A percentile compares a stretch with the other conserved stretches of the same genome.
Evolutionary conservation across 2,888 invertebrate species (phyloP).

Genomic region (Eilema caniola): DNA sequence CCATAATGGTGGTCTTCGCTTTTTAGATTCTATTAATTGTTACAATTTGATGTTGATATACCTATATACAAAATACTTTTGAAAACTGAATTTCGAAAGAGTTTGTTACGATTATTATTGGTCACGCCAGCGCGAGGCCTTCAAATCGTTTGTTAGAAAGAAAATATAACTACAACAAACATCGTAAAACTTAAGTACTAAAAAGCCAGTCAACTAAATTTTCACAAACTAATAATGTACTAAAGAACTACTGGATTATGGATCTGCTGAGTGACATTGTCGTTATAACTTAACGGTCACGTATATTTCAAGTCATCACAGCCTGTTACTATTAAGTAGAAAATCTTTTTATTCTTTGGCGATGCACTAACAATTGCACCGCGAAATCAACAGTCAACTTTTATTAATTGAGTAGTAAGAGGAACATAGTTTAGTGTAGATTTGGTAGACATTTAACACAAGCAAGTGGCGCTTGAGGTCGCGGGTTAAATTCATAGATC

Average conservation of each 20-base stretch:
- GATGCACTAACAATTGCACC: neutral
- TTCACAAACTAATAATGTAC: conserved; percentile 19
- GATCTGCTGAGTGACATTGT: conserved; percentile 20
- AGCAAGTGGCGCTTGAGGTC: neutral
- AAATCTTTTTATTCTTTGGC: conserved; percentile 17
- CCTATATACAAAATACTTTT: too few relatives aligned
- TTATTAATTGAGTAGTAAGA: conserved; percentile 53
- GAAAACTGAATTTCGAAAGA: neutral
- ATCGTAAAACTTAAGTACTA: neutral
- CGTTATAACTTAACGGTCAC: conserved; percentile 28
- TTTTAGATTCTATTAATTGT: conserved; percentile 8
- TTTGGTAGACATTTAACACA: too few relatives aligned
- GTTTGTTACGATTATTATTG: neutral
- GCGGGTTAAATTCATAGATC: neutral
- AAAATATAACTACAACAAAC: neutral
- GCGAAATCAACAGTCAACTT: conserved; percentile 60
- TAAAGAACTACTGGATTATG: neutral
- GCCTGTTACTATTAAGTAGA: conserved; percentile 50
- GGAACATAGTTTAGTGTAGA: conserved; percentile 39
- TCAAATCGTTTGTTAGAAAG: neutral
- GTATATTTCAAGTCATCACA: conserved; percentile 35
- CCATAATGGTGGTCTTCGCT: too few relatives aligned
- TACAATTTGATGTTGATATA: too few relatives aligned
- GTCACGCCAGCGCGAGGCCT: too few relatives aligned
- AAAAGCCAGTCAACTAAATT: neutral